A percentile compares a stretch with the other conserved stretches of the same genome.
Conservation (phyloP, 2,113 vertebrate genomes). For the Labeo rohita region DNA sequence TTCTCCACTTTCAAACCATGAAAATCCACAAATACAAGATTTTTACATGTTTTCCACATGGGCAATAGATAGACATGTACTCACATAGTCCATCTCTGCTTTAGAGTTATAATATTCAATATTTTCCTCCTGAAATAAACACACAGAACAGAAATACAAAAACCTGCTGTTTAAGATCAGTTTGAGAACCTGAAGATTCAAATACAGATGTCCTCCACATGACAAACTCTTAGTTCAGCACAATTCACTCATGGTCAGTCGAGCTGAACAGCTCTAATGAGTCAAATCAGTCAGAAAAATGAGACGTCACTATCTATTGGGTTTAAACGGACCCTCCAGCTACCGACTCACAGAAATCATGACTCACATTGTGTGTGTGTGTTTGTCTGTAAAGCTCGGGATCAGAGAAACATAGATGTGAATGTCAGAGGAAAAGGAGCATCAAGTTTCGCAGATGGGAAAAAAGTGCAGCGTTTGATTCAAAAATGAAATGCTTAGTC, state of each 20-base stretch:
- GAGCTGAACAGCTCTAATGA: conserved; percentile 47
- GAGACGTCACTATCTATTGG: conserved; percentile 59
- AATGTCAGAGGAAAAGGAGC: background rate
- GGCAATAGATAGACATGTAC: conserved; percentile 62
- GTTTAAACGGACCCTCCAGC: conserved; percentile 55
- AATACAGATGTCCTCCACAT: conserved; percentile 2
- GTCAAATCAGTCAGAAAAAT: conserved; percentile 65
- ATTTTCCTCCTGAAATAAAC: conserved; percentile 83
- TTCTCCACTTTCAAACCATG: background rate
- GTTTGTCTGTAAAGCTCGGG: background rate
- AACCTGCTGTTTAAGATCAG: conserved; percentile 4
- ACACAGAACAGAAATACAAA: conserved; percentile 30
- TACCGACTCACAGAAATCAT: conserved; percentile 20
- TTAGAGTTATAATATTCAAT: conserved; percentile 97
- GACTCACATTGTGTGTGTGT: conserved; percentile 39
- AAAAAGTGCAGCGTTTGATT: background rate
- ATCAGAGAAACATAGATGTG: conserved; percentile 2
- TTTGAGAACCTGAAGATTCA: background rate
- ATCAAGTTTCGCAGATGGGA: background rate
- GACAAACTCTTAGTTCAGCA: background rate
- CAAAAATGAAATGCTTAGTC: background rate
- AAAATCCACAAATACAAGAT: background rate
- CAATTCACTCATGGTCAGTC: background rate
- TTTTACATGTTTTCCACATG: background rate
- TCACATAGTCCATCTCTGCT: conserved; percentile 93